Evolutionary conservation across 2,797 vertebrate genomes (phyloP).

Genomic region (Dendrocincla tyrannina): DNA sequence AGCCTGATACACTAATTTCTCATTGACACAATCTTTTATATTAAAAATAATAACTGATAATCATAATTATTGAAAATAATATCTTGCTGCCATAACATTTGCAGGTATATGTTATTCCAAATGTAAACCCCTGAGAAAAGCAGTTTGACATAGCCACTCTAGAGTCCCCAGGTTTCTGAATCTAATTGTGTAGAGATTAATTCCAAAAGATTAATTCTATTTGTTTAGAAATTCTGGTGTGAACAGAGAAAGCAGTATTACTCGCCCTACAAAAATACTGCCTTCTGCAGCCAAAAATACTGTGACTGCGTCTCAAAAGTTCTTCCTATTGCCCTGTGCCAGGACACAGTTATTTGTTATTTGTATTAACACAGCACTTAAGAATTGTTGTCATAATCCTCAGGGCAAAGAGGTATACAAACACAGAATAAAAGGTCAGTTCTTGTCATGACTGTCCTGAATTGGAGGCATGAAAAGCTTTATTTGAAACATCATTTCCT

Average conservation of each 20-base stretch:
- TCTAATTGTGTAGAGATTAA: background rate
- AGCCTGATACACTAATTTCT: background rate
- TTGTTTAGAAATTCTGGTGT: background rate
- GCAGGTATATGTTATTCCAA: background rate
- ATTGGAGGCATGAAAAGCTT: background rate
- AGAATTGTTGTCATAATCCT: background rate
- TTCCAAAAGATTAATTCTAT: background rate
- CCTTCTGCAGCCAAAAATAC: background rate
- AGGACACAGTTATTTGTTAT: background rate
- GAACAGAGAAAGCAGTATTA: background rate
- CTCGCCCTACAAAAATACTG: background rate
- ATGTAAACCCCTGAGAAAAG: background rate
- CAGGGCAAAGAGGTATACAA: background rate
- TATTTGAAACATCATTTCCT: background rate
- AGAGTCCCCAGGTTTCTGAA: background rate
- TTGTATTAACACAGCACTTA: slow-evolving; percentile 6
- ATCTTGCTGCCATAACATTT: background rate
- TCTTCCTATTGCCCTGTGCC: background rate
- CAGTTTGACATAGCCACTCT: background rate
- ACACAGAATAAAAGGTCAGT: slow-evolving; percentile 9
- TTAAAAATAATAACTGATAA: no score
- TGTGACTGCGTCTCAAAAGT: background rate
- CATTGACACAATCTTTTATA: background rate
- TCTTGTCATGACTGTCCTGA: background rate
- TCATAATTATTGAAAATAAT: no score